Evolutionary conservation across 2,888 invertebrate genomes (phyloP).

Genomic region (Leptinotarsa rubiginosa): DNA sequence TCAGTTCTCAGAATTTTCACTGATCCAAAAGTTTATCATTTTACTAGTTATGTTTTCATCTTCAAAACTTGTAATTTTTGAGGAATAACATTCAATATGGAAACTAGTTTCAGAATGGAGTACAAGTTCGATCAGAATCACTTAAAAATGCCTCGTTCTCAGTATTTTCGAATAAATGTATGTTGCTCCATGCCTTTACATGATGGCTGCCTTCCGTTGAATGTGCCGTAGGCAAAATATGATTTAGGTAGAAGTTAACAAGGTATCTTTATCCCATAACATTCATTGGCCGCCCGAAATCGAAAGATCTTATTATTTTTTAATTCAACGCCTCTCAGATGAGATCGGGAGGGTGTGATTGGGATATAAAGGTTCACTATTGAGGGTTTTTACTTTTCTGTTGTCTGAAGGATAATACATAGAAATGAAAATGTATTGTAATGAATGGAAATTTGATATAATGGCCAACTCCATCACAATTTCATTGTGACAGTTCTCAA

Average conservation of each 20-base stretch:
- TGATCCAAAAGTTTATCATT: no score
- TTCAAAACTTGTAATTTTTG: no score
- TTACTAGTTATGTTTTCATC: no score
- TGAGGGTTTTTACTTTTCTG: not conserved
- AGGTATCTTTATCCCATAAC: not conserved
- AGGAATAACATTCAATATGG: no score
- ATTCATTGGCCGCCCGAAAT: not conserved
- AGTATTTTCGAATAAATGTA: not conserved
- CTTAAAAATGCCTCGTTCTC: no score
- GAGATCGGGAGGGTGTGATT: not conserved
- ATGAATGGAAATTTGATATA: no score
- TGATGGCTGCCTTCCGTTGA: slow-evolving; percentile 7
- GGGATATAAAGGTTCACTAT: not conserved
- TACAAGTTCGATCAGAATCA: no score
- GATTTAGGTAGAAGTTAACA: not conserved
- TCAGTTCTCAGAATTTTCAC: no score
- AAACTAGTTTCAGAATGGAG: no score
- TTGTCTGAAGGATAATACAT: not conserved
- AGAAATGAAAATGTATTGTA: no score
- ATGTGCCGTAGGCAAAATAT: not conserved
- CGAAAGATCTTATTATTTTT: not conserved
- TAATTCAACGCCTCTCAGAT: slow-evolving; percentile 9
- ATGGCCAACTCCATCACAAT: no score
- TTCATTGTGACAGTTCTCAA: no score
- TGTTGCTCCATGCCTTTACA: not conserved